These are phyloP conservation scores for Coccyzus lansbergi DNA, from an alignment of 2,797 vertebrate species.

Conservation along the genomic window DNA sequence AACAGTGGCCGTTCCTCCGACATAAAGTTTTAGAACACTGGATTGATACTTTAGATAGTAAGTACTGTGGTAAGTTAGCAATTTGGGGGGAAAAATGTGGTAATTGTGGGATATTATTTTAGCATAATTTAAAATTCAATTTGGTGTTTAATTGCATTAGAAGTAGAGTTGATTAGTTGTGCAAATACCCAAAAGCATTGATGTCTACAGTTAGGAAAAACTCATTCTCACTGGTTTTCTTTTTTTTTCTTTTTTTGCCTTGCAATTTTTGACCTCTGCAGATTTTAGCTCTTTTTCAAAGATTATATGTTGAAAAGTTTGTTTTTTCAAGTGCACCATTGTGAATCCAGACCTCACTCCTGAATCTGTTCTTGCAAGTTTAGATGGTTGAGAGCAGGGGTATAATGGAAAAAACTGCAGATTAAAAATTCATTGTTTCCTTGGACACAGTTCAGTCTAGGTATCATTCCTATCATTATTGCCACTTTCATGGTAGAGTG, in stretches of 20 bases:
- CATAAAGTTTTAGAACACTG: conserved; percentile 31
- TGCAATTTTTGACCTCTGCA: conserved; percentile 18
- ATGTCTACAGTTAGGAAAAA: conserved; percentile 2
- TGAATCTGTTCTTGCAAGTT: neutral
- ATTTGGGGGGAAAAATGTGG: neutral
- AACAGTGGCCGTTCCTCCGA: conserved; percentile 24
- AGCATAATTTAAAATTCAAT: conserved; percentile 29
- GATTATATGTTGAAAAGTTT: neutral
- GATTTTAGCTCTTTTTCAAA: conserved; percentile 17
- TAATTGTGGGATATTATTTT: conserved; percentile 37
- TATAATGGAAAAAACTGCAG: neutral
- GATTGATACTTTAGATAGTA: conserved; percentile 2
- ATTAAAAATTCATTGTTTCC: conserved; percentile 9
- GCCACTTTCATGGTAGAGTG: neutral
- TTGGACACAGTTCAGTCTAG: neutral
- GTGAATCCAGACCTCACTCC: conserved; percentile 30
- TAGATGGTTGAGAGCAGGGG: conserved; percentile 5
- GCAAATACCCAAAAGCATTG: conserved; percentile 32
- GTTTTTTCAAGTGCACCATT: conserved; percentile 33
- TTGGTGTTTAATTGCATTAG: conserved; percentile 48
- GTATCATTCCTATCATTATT: neutral
- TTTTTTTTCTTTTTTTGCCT: neutral
- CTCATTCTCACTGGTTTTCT: neutral
- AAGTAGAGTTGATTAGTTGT: conserved; percentile 40
- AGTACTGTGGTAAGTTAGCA: conserved; percentile 18